phyloP scores from a whole-genome alignment of 37 sponge, comb jelly and placozoan species.

The Geodia barretti region DNA sequence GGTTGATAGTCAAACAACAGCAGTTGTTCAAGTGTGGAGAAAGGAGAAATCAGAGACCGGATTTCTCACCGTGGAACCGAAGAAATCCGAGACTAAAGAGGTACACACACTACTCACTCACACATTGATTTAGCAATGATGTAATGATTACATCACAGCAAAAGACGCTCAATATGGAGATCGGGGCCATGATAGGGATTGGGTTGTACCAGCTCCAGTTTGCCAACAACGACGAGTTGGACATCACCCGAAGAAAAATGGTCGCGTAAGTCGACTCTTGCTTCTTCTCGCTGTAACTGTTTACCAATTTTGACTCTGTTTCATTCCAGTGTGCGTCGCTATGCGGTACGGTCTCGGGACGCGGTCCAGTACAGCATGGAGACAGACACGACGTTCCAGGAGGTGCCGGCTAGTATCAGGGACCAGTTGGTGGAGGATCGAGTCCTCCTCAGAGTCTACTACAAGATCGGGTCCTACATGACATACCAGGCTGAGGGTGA shows the following conservation, averaged over 20 bases:
- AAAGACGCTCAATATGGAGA: slow-evolving; percentile 83
- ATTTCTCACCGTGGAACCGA: slow-evolving; percentile 44
- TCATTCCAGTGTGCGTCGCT: slow-evolving; percentile 59
- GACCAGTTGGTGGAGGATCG: slow-evolving; percentile 48
- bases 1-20: slow-evolving; percentile 61
- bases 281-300: no score
- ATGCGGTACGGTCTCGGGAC: slow-evolving; percentile 57
- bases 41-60: slow-evolving; percentile 40
- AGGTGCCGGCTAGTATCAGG: slow-evolving; percentile 39
- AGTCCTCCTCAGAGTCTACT: slow-evolving; percentile 48
- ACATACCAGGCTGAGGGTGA: slow-evolving; percentile 59
- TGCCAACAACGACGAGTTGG: slow-evolving; percentile 85
- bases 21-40: slow-evolving; percentile 52
- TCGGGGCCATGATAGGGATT: slow-evolving; percentile 74
- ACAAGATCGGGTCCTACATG: slow-evolving; percentile 10
- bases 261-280: slow-evolving; percentile 59
- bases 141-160: no score
- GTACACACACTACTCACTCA: no score
- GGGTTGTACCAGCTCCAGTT: slow-evolving; percentile 84
- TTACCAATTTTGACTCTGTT: background rate
- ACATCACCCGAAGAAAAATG: slow-evolving; percentile 86
- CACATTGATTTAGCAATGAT: no score
- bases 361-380: slow-evolving; percentile 76
- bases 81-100: slow-evolving; percentile 61
- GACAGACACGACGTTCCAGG: slow-evolving; percentile 28